These are phyloP conservation scores for Pagrus major DNA, from an alignment of 2,113 vertebrate genomes.

Conservation along the genomic window DNA sequence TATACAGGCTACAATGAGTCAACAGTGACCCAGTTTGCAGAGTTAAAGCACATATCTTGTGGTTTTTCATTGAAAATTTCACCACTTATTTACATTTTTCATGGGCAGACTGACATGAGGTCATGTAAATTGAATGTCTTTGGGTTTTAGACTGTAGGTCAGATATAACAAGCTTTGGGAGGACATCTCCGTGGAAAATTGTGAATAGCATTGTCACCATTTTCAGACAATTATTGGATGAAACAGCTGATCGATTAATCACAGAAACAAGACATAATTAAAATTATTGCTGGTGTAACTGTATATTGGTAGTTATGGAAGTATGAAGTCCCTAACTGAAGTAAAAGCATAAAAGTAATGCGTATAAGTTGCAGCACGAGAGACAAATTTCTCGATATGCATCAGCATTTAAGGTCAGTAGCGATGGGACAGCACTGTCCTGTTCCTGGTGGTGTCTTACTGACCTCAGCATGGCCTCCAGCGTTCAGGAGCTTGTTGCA, in stretches of 20 bases:
- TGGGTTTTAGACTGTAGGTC: neutral
- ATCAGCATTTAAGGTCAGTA: neutral
- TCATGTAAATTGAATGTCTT: neutral
- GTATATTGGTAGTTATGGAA: no score
- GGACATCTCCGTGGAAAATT: neutral
- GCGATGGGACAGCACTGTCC: neutral
- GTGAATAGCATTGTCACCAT: neutral
- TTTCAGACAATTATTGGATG: neutral
- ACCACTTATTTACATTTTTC: neutral
- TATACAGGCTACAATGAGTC: neutral
- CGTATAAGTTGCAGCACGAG: neutral
- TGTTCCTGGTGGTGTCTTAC: conserved; percentile 10
- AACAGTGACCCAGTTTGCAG: conserved; percentile 24
- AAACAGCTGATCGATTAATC: neutral
- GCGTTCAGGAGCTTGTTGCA: conserved; percentile 94
- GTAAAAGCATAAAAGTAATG: no score
- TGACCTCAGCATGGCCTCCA: conserved; percentile 94
- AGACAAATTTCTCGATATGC: neutral
- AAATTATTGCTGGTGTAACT: no score
- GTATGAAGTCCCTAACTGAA: no score
- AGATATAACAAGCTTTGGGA: no score
- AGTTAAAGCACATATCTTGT: neutral
- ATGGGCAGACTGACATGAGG: neutral
- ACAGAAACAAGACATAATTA: no score
- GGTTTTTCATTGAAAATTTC: neutral